phyloP scores from a whole-genome alignment of 2,888 invertebrate species.

The Drosophila melanosoma region DNA sequence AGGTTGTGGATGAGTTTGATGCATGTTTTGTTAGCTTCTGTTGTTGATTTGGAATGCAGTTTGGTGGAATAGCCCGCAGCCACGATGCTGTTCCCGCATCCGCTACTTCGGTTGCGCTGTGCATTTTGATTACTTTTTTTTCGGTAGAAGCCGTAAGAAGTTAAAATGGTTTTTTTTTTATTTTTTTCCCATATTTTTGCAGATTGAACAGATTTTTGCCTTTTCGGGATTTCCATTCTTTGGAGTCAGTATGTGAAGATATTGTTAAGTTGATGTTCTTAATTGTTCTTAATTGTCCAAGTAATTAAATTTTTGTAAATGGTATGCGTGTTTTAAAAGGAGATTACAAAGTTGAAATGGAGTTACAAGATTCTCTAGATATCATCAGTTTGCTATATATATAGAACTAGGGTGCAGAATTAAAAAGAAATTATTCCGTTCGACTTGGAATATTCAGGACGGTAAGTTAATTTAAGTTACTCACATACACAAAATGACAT shows the following conservation, averaged over 20 bases:
- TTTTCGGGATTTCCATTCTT: not conserved
- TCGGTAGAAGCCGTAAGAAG: slow-evolving; percentile 39
- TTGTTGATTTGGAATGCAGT: slow-evolving; percentile 80
- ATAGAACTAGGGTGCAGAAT: not conserved
- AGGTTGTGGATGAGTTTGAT: slow-evolving; percentile 78
- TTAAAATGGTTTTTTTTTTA: slow-evolving; percentile 14
- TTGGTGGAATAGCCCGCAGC: slow-evolving; percentile 67
- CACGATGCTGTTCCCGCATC: slow-evolving; percentile 57
- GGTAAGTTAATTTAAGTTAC: not conserved
- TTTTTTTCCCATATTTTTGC: slow-evolving; percentile 2
- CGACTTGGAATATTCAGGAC: not conserved
- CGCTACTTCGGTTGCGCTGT: slow-evolving; percentile 54
- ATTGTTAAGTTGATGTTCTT: slow-evolving; percentile 1
- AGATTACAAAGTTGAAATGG: not conserved
- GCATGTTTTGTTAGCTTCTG: slow-evolving; percentile 81
- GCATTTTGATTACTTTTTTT: slow-evolving; percentile 73
- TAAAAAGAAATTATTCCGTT: not conserved
- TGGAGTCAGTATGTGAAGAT: not conserved
- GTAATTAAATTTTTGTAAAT: not conserved
- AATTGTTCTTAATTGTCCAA: not conserved
- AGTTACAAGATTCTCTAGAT: not conserved
- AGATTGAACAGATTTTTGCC: slow-evolving; percentile 21
- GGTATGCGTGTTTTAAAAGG: not conserved
- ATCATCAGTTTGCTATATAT: not conserved
- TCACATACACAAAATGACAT: slow-evolving; percentile 26